Conservation (phyloP, 2,888 invertebrate genomes). For the Idaea biselata region DNA sequence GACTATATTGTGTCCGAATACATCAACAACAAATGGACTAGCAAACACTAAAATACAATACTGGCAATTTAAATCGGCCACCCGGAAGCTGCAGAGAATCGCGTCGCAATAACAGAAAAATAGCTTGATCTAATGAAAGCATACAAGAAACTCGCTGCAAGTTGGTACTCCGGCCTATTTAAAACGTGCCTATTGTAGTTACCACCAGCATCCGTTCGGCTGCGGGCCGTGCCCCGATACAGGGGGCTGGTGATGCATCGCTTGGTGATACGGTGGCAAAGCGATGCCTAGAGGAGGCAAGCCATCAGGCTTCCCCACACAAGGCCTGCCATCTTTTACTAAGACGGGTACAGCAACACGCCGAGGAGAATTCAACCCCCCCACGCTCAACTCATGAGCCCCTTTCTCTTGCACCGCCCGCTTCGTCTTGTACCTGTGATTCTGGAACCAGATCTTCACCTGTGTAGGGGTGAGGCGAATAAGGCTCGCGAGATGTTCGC, state of each 20-base stretch:
- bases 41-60: constrained; percentile 33
- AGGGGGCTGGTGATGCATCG: constrained; percentile 67
- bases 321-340: constrained; percentile 96
- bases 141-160: constrained; percentile 7
- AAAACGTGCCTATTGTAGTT: constrained; percentile 1
- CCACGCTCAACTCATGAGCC: constrained; percentile 83
- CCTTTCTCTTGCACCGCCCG: constrained; percentile 97
- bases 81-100: constrained; percentile 18
- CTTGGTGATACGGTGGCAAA: constrained; percentile 74
- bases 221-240: constrained; percentile 61
- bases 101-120: too few relatives aligned
- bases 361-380: constrained; percentile 90
- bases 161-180: background rate
- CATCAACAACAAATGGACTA: constrained; percentile 46
- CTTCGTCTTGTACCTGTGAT: constrained; percentile 99
- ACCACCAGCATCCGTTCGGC: constrained; percentile 80
- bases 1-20: constrained; percentile 22
- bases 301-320: constrained; percentile 83
- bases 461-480: constrained; percentile 98
- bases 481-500: constrained; percentile 97
- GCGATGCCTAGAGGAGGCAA: constrained; percentile 71
- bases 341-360: constrained; percentile 96
- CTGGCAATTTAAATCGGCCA: constrained; percentile 8
- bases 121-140: constrained; percentile 10
- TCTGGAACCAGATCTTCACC: constrained; percentile 99